Evolutionary conservation across 2,113 vertebrate genomes (phyloP).

Genomic region (Galeopterus variegatus): DNA sequence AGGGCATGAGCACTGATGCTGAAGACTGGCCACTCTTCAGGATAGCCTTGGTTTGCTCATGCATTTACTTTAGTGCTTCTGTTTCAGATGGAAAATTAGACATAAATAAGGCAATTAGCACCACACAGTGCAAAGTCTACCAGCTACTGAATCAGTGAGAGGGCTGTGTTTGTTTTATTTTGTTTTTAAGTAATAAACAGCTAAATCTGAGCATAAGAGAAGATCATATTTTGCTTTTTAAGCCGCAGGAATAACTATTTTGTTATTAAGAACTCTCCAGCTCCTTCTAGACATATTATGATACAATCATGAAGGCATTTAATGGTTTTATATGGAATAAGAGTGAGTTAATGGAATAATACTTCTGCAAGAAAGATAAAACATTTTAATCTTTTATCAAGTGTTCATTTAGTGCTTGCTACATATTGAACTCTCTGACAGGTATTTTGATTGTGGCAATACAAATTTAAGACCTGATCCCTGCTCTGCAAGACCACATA

Average conservation of each 20-base stretch:
- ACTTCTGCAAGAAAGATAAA: background rate
- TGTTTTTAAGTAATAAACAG: slow-evolving; percentile 43
- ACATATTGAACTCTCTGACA: background rate
- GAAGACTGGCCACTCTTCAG: background rate
- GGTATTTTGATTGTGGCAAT: background rate
- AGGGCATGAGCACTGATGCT: background rate
- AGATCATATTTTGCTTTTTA: slow-evolving; percentile 6
- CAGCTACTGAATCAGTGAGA: slow-evolving; percentile 38
- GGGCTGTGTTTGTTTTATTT: background rate
- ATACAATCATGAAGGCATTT: background rate
- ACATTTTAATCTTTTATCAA: slow-evolving; percentile 4
- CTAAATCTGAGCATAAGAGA: background rate
- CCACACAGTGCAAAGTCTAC: background rate
- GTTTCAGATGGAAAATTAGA: slow-evolving; percentile 53
- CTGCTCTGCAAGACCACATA: background rate
- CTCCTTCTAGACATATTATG: background rate
- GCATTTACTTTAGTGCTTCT: background rate
- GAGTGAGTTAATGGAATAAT: background rate
- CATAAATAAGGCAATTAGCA: slow-evolving; percentile 48
- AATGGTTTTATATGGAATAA: background rate
- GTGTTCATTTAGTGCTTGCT: background rate
- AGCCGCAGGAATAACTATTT: slow-evolving; percentile 26
- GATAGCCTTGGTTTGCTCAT: background rate
- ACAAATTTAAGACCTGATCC: background rate
- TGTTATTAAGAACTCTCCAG: background rate